Conservation (phyloP, 1,140 invertebrate species). For the Plodia interpunctella region DNA sequence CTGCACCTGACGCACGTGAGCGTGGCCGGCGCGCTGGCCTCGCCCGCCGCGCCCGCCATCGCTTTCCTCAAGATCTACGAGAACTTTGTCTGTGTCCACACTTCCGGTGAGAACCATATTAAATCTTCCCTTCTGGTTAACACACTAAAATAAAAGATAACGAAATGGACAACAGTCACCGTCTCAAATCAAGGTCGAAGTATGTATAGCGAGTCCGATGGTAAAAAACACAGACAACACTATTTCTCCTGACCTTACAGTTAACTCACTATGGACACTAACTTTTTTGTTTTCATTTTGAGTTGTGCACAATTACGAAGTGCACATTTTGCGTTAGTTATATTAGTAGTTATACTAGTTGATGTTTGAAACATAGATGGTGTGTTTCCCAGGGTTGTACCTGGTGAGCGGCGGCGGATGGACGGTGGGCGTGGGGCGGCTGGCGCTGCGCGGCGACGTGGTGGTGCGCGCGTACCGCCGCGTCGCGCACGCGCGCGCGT, state of each 20-base stretch:
- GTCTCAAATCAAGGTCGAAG: too few species aligned
- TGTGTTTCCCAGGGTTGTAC: slow-evolving; percentile 79
- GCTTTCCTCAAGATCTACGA: slow-evolving; percentile 91
- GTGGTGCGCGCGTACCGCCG: slow-evolving; percentile 93
- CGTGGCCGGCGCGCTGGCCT: slow-evolving; percentile 84
- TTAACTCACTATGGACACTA: too few species aligned
- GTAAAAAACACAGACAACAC: too few species aligned
- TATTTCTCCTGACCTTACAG: too few species aligned
- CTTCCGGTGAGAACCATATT: slow-evolving; percentile 80
- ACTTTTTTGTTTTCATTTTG: too few species aligned
- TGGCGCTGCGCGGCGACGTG: slow-evolving; percentile 92
- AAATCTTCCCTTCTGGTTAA: too few species aligned
- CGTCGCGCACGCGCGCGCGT: slow-evolving; percentile 54
- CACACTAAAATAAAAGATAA: neutral
- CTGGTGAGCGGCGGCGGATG: slow-evolving; percentile 81
- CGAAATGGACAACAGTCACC: too few species aligned
- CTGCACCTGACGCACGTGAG: slow-evolving; percentile 92
- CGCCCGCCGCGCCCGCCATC: slow-evolving; percentile 84
- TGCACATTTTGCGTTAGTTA: too few species aligned
- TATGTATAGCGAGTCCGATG: too few species aligned
- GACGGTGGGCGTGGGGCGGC: slow-evolving; percentile 85
- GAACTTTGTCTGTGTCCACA: slow-evolving; percentile 92
- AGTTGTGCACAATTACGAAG: too few species aligned
- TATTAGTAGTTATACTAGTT: too few species aligned
- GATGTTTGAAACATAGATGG: neutral